A percentile compares a stretch with the other conserved stretches of the same genome.
Evolutionary conservation across 1,140 invertebrate genomes (phyloP).

Genomic region (Drosophila seguyi): DNA sequence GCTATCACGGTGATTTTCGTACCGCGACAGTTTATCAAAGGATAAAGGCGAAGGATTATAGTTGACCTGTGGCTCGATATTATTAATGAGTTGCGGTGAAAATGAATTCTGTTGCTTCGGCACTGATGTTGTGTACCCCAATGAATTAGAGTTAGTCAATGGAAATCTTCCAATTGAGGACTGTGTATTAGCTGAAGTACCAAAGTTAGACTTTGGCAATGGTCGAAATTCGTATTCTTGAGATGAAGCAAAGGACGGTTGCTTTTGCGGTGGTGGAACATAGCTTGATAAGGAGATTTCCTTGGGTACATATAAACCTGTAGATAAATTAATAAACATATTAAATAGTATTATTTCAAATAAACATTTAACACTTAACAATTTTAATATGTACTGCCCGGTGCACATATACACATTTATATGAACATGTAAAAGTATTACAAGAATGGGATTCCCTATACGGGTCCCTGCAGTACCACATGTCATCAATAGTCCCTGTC

Average conservation of each 20-base stretch:
- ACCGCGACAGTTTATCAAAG: conserved; percentile 73
- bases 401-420: not conserved
- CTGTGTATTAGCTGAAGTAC: not conserved
- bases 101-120: conserved; percentile 43
- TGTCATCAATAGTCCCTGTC: no score
- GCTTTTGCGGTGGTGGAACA: conserved; percentile 60
- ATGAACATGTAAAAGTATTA: not conserved
- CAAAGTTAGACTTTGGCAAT: not conserved
- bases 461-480: no score
- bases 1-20: conserved; percentile 52
- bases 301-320: conserved; percentile 78
- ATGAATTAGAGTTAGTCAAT: conserved; percentile 11
- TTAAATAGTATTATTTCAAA: not conserved
- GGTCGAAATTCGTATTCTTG: not conserved
- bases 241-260: not conserved
- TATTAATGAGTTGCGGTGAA: conserved; percentile 16
- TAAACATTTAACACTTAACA: no score
- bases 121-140: conserved; percentile 4
- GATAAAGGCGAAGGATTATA: conserved; percentile 76
- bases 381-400: not conserved
- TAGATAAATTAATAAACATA: conserved; percentile 5
- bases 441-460: no score
- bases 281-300: conserved; percentile 81
- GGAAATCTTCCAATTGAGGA: conserved; percentile 32
- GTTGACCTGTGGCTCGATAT: conserved; percentile 43